These are phyloP conservation scores for Epirrhoe tristata DNA, from an alignment of 2,888 invertebrate species.

Conservation along the genomic window DNA sequence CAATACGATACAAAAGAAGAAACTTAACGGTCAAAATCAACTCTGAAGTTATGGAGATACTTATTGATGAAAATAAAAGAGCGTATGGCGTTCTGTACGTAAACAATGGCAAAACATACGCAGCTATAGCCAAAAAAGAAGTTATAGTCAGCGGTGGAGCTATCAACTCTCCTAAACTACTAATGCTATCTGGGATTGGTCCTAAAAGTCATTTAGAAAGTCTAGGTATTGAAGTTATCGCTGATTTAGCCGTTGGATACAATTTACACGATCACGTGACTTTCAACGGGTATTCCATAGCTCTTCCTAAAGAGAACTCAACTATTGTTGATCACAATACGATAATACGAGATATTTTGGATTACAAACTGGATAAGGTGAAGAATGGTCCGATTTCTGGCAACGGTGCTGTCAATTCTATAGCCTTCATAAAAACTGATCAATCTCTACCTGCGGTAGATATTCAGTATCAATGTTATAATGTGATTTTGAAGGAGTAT, in stretches of 20 bases:
- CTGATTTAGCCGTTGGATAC: constrained; percentile 68
- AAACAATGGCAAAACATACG: constrained; percentile 48
- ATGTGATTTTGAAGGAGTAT: constrained; percentile 78
- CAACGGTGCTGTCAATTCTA: constrained; percentile 82
- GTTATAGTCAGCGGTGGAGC: constrained; percentile 67
- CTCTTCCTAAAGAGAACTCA: constrained; percentile 78
- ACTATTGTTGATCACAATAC: constrained; percentile 70
- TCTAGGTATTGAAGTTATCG: constrained; percentile 56
- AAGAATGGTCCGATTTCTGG: constrained; percentile 80
- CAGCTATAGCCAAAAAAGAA: constrained; percentile 65
- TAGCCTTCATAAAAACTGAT: constrained; percentile 84
- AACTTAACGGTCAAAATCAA: constrained; percentile 81
- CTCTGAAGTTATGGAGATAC: constrained; percentile 81
- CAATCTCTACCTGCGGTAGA: constrained; percentile 84
- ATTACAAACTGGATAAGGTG: constrained; percentile 62
- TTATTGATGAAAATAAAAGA: constrained; percentile 77
- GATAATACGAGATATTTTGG: constrained; percentile 65
- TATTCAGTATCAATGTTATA: constrained; percentile 84
- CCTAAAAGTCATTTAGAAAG: constrained; percentile 61
- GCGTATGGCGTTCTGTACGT: constrained; percentile 66
- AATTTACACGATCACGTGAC: constrained; percentile 74
- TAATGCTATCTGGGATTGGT: constrained; percentile 73
- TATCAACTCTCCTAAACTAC: constrained; percentile 66
- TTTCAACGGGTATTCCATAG: constrained; percentile 78
- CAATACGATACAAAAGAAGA: constrained; percentile 82